A percentile compares a stretch with the other conserved stretches of the same genome.
Evolutionary conservation across 2,888 invertebrate genomes (phyloP).

Genomic region (Anthophora plumipes): DNA sequence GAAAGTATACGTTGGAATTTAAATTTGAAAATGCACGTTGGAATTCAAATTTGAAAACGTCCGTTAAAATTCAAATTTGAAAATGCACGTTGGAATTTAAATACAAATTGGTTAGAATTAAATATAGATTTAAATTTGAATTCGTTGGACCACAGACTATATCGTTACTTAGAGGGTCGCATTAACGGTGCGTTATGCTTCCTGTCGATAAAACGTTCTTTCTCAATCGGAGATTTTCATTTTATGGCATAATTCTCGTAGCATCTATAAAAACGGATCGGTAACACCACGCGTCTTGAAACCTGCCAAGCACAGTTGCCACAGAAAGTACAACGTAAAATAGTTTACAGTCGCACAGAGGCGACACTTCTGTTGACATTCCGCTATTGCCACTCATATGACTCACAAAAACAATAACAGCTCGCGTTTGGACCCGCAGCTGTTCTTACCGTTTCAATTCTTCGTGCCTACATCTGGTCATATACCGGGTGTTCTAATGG

Average conservation of each 20-base stretch:
- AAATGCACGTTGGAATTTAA: neutral
- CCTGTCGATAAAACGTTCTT: neutral
- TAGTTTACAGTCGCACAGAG: slow-evolving; percentile 34
- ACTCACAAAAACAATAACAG: slow-evolving; percentile 80
- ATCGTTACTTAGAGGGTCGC: too few species aligned
- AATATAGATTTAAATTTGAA: neutral
- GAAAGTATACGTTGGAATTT: neutral
- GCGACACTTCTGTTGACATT: slow-evolving; percentile 66
- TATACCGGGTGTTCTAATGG: slow-evolving; percentile 58
- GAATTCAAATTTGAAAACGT: neutral
- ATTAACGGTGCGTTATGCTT: too few species aligned
- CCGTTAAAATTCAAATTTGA: neutral
- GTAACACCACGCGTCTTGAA: neutral
- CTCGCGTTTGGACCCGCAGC: slow-evolving; percentile 75
- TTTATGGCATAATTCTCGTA: neutral
- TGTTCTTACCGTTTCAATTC: slow-evolving; percentile 74
- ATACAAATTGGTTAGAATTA: neutral
- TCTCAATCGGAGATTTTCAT: neutral
- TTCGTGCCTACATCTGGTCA: slow-evolving; percentile 65
- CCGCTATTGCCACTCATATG: slow-evolving; percentile 65
- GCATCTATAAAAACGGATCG: neutral
- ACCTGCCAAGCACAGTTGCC: slow-evolving; percentile 18
- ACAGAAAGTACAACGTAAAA: slow-evolving; percentile 25
- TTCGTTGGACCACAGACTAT: too few species aligned
- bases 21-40: neutral